Conservation (phyloP, 2,797 vertebrate genomes). For the Poeciliopsis infans region DNA sequence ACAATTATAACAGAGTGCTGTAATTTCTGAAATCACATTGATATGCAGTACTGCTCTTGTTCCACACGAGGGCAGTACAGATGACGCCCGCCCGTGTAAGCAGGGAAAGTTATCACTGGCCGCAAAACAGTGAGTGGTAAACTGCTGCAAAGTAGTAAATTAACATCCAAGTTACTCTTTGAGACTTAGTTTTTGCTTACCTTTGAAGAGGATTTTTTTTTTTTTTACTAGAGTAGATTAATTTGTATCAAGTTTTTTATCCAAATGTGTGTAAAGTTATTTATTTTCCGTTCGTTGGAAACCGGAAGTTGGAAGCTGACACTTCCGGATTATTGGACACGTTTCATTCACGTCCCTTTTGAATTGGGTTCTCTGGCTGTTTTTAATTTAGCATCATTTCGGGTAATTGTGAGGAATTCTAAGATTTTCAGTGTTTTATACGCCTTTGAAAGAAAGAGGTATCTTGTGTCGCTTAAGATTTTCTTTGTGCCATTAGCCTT, state of each 20-base stretch:
- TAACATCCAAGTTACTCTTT: not conserved
- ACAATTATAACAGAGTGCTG: constrained; percentile 52
- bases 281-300: not conserved
- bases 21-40: not conserved
- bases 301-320: constrained; percentile 26
- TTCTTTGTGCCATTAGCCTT: not conserved
- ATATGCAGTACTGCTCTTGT: not conserved
- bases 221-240: not conserved
- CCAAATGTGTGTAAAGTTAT: not conserved
- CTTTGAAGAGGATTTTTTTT: no score
- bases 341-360: not conserved
- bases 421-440: not conserved
- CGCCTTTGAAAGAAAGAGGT: not conserved
- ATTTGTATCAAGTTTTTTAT: not conserved
- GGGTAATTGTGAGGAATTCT: not conserved
- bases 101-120: not conserved
- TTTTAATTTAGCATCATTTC: not conserved
- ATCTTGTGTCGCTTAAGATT: not conserved
- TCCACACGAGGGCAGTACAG: constrained; percentile 48
- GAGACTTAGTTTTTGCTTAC: not conserved
- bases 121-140: not conserved
- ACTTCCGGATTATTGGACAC: not conserved
- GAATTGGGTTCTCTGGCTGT: not conserved
- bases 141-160: not conserved
- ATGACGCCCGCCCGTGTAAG: not conserved